phyloP scores from a whole-genome alignment of 2,797 vertebrate genomes.

The Molossus alvarezi region DNA sequence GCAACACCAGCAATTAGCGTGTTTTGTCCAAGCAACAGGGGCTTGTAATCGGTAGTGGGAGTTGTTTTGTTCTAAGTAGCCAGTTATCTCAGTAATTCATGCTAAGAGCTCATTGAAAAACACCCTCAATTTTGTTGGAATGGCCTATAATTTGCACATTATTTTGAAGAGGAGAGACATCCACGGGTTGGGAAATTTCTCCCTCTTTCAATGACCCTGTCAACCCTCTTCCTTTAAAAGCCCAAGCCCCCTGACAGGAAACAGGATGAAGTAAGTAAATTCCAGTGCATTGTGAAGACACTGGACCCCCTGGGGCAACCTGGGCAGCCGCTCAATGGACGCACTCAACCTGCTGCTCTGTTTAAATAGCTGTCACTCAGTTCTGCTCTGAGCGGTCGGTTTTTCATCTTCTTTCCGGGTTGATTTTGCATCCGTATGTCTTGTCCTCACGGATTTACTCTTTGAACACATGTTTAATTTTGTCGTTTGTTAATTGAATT shows the following conservation, averaged over 20 bases:
- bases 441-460: neutral
- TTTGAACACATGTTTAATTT: neutral
- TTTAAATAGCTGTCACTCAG: neutral
- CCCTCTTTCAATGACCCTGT: neutral
- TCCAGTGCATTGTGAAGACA: neutral
- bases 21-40: neutral
- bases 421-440: neutral
- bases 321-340: too few species aligned
- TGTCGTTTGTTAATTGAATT: neutral
- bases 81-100: neutral
- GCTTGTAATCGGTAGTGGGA: neutral
- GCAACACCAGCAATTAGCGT: neutral
- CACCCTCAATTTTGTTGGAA: conserved; percentile 29
- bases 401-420: neutral
- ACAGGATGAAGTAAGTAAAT: neutral
- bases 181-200: neutral
- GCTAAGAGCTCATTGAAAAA: neutral
- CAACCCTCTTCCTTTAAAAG: conserved; percentile 15
- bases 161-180: conserved; percentile 10
- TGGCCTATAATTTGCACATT: conserved; percentile 43
- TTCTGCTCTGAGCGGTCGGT: neutral
- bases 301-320: too few species aligned
- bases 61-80: neutral
- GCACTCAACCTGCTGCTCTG: too few species aligned
- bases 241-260: neutral